Conservation (phyloP, 2,888 invertebrate species). For the Megaustenia siamemsis region DNA sequence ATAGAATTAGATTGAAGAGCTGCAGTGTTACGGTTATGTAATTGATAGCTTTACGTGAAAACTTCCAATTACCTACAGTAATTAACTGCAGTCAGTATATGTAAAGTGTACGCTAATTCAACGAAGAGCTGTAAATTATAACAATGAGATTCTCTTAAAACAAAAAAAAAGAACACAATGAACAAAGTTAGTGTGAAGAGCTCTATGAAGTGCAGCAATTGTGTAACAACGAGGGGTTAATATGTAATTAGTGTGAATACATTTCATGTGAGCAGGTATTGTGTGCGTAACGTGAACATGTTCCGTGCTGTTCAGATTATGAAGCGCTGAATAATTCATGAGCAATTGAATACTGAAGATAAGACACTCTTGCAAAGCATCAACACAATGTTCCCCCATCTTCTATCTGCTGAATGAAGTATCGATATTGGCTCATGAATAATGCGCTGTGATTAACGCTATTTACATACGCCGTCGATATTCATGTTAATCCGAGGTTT, state of each 20-base stretch:
- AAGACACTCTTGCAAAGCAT: conserved; percentile 14
- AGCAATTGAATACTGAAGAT: background rate
- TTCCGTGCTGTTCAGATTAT: background rate
- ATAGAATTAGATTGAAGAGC: no score
- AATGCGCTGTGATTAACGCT: conserved; percentile 44
- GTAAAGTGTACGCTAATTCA: no score
- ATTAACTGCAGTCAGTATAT: no score
- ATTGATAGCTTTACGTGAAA: no score
- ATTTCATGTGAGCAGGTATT: background rate
- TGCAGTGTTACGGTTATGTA: no score
- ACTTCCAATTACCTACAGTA: no score
- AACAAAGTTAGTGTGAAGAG: no score
- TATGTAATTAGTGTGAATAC: background rate
- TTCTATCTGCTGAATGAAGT: background rate
- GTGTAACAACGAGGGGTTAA: background rate
- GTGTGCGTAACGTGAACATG: background rate
- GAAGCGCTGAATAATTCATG: background rate
- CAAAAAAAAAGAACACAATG: no score
- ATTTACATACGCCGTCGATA: conserved; percentile 38
- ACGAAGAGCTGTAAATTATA: no score
- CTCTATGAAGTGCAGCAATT: no score
- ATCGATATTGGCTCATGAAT: conserved; percentile 39
- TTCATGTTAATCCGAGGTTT: conserved; percentile 43
- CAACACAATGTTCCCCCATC: background rate
- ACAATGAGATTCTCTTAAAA: no score